Percentiles rank a stretch among this genome's conserved stretches.
Evolutionary conservation across 2,113 vertebrate species (phyloP).

Genomic region (Trogon melanurus): DNA sequence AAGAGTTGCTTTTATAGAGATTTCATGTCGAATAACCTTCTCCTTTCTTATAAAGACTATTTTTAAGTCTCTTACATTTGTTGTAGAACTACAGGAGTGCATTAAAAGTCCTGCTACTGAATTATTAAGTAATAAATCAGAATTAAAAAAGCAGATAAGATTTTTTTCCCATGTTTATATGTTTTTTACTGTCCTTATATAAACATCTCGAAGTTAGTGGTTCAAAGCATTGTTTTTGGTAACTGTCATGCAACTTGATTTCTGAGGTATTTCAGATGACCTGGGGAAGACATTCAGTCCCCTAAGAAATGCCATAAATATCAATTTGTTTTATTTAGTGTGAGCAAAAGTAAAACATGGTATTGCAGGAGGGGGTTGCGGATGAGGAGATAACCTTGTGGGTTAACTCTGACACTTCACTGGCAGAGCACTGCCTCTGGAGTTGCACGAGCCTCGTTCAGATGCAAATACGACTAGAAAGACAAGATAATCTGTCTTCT

Average conservation of each 20-base stretch:
- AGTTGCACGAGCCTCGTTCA: not conserved
- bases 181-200: not conserved
- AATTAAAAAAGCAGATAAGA: not conserved
- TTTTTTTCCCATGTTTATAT: not conserved
- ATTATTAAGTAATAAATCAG: constrained; percentile 41
- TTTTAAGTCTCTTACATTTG: not conserved
- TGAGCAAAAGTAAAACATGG: not conserved
- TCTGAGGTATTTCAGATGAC: constrained; percentile 40
- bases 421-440: not conserved
- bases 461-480: not conserved
- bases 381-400: not conserved
- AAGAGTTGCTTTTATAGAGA: rapidly evolving
- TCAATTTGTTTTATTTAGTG: not conserved
- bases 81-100: not conserved
- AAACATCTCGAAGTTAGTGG: constrained; percentile 3
- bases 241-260: constrained; percentile 19
- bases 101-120: not conserved
- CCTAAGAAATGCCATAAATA: constrained; percentile 33
- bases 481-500: not conserved
- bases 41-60: not conserved
- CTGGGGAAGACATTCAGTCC: constrained; percentile 7
- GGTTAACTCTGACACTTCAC: not conserved
- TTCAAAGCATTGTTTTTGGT: not conserved
- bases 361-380: not conserved
- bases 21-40: not conserved